Evolutionary conservation across 2,797 vertebrate species (phyloP).

Genomic region (Arctocebus calabarensis): DNA sequence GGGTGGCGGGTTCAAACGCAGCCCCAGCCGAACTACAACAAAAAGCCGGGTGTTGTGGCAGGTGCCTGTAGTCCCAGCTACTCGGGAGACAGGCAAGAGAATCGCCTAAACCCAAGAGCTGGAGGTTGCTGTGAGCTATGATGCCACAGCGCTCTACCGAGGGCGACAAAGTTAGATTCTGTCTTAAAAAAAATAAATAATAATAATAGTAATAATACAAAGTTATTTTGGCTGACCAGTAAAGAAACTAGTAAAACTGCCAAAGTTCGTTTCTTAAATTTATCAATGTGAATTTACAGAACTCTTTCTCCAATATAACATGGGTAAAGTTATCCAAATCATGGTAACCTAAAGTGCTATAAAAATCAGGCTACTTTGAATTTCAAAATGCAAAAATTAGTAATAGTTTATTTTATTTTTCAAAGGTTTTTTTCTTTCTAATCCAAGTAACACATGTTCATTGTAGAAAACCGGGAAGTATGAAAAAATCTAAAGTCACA

Average conservation of each 20-base stretch:
- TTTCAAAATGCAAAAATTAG: slow-evolving; percentile 31
- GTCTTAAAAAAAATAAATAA: too few species aligned
- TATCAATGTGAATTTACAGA: not conserved
- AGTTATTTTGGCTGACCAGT: not conserved
- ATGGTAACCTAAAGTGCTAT: not conserved
- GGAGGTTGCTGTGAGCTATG: too few species aligned
- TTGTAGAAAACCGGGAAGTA: slow-evolving; percentile 31
- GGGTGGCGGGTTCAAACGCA: too few species aligned
- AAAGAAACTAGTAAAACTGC: slow-evolving; percentile 35
- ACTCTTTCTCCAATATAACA: slow-evolving; percentile 4
- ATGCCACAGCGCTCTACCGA: too few species aligned
- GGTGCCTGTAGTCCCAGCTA: too few species aligned
- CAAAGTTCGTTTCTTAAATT: slow-evolving; percentile 39
- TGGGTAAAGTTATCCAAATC: not conserved
- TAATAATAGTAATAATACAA: not conserved
- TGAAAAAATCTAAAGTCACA: slow-evolving; percentile 30
- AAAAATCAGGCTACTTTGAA: slow-evolving; percentile 21
- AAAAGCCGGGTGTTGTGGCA: too few species aligned
- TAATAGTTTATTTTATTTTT: slow-evolving; percentile 20
- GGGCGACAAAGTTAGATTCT: too few species aligned
- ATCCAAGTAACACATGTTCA: slow-evolving; percentile 14
- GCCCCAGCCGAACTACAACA: too few species aligned
- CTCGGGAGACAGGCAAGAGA: too few species aligned
- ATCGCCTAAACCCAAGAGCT: too few species aligned
- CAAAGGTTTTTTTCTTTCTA: not conserved